Percentiles rank a stretch among this genome's conserved stretches.
These are phyloP conservation scores for Callospermophilus lateralis DNA, from an alignment of 2,113 vertebrate species.

Conservation along the genomic window DNA sequence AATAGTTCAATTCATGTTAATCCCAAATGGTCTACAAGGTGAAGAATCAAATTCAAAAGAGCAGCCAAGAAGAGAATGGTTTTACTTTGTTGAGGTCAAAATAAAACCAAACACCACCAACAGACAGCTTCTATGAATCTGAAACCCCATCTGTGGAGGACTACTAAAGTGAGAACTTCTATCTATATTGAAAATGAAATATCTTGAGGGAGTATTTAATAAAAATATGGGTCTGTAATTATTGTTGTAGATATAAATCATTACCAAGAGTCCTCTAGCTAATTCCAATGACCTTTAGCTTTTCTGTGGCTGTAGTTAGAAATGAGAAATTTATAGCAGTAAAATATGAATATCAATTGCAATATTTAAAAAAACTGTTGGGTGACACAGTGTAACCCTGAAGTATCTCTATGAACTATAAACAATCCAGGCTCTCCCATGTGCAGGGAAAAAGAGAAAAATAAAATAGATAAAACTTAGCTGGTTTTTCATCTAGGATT, in stretches of 20 bases:
- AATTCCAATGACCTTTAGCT: conserved; percentile 62
- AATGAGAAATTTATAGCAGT: conserved; percentile 9
- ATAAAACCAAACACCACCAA: not conserved
- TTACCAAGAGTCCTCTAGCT: conserved; percentile 46
- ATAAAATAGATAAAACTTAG: not conserved
- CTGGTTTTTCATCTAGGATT: not conserved
- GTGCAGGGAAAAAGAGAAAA: not conserved
- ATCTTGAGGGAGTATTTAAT: conserved; percentile 49
- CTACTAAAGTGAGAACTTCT: conserved; percentile 49
- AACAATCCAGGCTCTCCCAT: conserved; percentile 3
- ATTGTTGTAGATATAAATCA: conserved; percentile 63
- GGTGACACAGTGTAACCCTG: conserved; percentile 3
- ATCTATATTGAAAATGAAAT: conserved; percentile 55
- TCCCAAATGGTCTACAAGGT: conserved; percentile 22
- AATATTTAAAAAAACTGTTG: conserved; percentile 64
- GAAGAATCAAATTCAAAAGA: conserved; percentile 54
- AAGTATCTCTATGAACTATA: conserved; percentile 35
- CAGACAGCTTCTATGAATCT: not conserved
- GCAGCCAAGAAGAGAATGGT: not conserved
- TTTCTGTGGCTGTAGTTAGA: conserved; percentile 48
- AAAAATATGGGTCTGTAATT: conserved; percentile 45
- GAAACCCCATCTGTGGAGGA: not conserved
- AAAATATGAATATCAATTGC: conserved; percentile 41
- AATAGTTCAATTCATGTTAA: conserved; percentile 47
- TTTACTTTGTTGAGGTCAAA: conserved; percentile 12